Conservation (phyloP, 2,797 vertebrate genomes). For the Holocentrus rufus region DNA sequence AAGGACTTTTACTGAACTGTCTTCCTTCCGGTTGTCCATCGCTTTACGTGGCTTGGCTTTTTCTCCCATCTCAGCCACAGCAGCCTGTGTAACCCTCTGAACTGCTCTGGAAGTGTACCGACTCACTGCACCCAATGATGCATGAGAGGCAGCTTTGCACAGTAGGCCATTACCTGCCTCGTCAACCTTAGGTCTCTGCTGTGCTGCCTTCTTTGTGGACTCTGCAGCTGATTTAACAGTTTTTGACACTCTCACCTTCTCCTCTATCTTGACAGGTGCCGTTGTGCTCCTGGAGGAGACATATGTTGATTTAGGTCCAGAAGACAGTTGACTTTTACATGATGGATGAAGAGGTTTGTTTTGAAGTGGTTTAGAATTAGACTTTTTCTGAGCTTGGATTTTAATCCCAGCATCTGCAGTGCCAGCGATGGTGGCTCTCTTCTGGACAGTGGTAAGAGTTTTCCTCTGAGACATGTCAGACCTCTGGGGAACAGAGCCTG, state of each 20-base stretch:
- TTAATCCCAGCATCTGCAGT: slow-evolving; percentile 4
- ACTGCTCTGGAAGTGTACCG: neutral
- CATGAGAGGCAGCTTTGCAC: neutral
- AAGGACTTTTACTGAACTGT: neutral
- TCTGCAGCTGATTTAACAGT: neutral
- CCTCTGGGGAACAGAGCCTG: slow-evolving; percentile 18
- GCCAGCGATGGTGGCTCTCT: neutral
- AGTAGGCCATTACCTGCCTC: slow-evolving; percentile 1
- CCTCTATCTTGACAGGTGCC: slow-evolving; percentile 7
- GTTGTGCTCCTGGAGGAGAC: slow-evolving; percentile 13
- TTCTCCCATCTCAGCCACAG: slow-evolving; percentile 3
- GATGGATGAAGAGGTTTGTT: slow-evolving; percentile 18
- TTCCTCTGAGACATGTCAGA: slow-evolving; percentile 6
- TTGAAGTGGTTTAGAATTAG: slow-evolving; percentile 7
- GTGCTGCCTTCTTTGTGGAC: neutral
- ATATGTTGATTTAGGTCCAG: slow-evolving; percentile 11
- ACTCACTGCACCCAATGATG: rapidly evolving
- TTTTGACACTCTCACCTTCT: neutral
- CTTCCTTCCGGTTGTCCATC: slow-evolving; percentile 1
- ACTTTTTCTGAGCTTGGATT: slow-evolving; percentile 21
- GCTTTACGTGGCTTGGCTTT: slow-evolving; percentile 18
- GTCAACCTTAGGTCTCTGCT: slow-evolving; percentile 4
- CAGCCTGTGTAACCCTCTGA: neutral
- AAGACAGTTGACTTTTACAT: slow-evolving; percentile 9
- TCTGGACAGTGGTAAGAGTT: neutral